Evolutionary conservation across 2,888 invertebrate genomes (phyloP).

Genomic region (Drosophila picticornis): DNA sequence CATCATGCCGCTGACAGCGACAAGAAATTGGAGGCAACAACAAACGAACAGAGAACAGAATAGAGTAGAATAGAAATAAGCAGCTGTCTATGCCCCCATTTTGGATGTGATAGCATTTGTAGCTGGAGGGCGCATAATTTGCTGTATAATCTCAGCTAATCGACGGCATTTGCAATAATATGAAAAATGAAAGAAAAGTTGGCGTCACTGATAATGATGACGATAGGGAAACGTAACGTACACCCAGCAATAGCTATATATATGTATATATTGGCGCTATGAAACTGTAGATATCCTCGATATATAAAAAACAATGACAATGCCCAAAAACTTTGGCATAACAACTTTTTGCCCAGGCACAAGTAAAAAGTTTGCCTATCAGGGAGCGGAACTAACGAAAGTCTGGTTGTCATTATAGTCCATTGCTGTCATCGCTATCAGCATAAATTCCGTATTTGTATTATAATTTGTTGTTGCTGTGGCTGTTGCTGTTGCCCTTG

Average conservation of each 20-base stretch:
- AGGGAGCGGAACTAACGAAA: slow-evolving; percentile 50
- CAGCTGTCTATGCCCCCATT: slow-evolving; percentile 21
- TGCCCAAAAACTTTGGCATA: slow-evolving; percentile 69
- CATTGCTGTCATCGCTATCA: slow-evolving; percentile 56
- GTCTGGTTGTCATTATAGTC: slow-evolving; percentile 58
- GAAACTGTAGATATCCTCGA: slow-evolving; percentile 32
- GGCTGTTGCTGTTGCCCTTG: slow-evolving; percentile 17
- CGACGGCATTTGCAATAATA: slow-evolving; percentile 79
- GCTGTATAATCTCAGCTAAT: slow-evolving; percentile 78
- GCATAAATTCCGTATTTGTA: slow-evolving; percentile 80
- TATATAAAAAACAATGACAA: slow-evolving; percentile 70
- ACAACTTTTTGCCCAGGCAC: slow-evolving; percentile 61
- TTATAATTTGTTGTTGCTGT: slow-evolving; percentile 68
- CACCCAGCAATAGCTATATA: slow-evolving; percentile 20
- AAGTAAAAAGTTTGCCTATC: slow-evolving; percentile 75
- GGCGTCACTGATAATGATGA: slow-evolving; percentile 74
- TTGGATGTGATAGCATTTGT: slow-evolving; percentile 1
- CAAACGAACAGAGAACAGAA: slow-evolving; percentile 10
- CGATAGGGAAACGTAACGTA: slow-evolving; percentile 60
- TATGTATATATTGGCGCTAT: slow-evolving; percentile 18
- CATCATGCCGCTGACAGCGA: slow-evolving; percentile 76
- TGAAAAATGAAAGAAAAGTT: slow-evolving; percentile 75
- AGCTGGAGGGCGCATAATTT: slow-evolving; percentile 66
- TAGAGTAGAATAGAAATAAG: slow-evolving; percentile 58
- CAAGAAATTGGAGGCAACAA: slow-evolving; percentile 38